Conservation (phyloP, 2,888 invertebrate species). For the Teinopalpus imperialis region DNA sequence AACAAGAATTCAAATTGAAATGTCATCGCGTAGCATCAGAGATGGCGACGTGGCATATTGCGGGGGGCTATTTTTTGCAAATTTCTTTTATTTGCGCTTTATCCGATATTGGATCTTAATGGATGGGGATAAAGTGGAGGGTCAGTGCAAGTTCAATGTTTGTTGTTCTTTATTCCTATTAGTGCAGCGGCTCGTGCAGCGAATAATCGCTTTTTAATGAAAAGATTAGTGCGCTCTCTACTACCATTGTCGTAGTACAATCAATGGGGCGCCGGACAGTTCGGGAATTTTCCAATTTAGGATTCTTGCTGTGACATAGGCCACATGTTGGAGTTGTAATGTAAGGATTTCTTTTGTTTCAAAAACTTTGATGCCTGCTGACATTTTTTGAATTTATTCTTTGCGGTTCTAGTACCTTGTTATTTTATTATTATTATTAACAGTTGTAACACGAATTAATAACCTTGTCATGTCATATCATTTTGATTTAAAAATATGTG, state of each 20-base stretch:
- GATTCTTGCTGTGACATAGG: slow-evolving; percentile 46
- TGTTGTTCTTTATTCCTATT: slow-evolving; percentile 66
- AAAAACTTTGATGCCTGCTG: slow-evolving; percentile 6
- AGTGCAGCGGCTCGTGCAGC: slow-evolving; percentile 73
- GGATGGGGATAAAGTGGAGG: slow-evolving; percentile 33
- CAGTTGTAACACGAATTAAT: too few relatives aligned
- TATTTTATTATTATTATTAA: too few relatives aligned
- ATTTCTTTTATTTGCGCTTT: slow-evolving; percentile 25
- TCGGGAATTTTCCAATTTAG: slow-evolving; percentile 74
- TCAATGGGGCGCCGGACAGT: slow-evolving; percentile 67
- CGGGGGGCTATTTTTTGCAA: slow-evolving; percentile 42
- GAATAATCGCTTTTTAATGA: slow-evolving; percentile 81
- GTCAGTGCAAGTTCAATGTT: slow-evolving; percentile 31
- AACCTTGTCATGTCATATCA: too few relatives aligned
- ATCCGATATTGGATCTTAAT: slow-evolving; percentile 40
- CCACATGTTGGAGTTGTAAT: slow-evolving; percentile 5
- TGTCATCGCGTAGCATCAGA: slow-evolving; percentile 65
- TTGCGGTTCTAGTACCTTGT: too few relatives aligned
- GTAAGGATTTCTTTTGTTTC: slow-evolving; percentile 24
- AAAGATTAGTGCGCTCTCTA: slow-evolving; percentile 72
- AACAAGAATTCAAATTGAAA: slow-evolving; percentile 75
- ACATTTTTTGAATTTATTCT: too few relatives aligned
- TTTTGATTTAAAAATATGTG: too few relatives aligned
- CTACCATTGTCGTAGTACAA: slow-evolving; percentile 42
- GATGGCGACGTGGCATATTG: slow-evolving; percentile 62